Percentiles rank a stretch among this genome's conserved stretches.
These are phyloP conservation scores for Volucella zonaria DNA, from an alignment of 2,888 invertebrate species.

Conservation along the genomic window DNA sequence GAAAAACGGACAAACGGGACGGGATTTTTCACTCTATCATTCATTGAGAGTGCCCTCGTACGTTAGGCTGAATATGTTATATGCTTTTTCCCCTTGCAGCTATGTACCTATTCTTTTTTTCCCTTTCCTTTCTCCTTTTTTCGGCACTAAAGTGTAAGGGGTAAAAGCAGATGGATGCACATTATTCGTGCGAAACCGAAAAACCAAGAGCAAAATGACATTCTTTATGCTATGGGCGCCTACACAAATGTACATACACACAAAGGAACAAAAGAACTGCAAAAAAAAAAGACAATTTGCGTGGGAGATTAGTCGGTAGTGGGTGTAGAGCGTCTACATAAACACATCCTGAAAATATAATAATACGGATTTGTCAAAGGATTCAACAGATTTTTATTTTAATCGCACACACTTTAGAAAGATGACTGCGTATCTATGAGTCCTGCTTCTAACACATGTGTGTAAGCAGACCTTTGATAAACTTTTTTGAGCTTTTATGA, in stretches of 20 bases:
- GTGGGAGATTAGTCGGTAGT: constrained; percentile 62
- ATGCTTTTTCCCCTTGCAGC: constrained; percentile 29
- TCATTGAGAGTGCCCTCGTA: constrained; percentile 52
- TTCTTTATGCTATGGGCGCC: constrained; percentile 23
- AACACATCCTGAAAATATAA: constrained; percentile 9
- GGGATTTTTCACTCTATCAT: constrained; percentile 73
- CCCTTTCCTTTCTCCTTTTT: constrained; percentile 25
- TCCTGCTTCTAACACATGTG: too few species aligned
- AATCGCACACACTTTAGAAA: constrained; percentile 1
- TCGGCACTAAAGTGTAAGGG: constrained; percentile 68
- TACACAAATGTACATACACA: not conserved
- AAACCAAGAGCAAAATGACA: constrained; percentile 13
- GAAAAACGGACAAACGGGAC: constrained; percentile 73
- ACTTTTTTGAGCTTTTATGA: too few species aligned
- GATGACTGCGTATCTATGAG: not conserved
- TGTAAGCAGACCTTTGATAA: too few species aligned
- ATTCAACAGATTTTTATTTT: constrained; percentile 61
- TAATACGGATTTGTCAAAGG: constrained; percentile 53
- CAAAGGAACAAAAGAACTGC: constrained; percentile 8
- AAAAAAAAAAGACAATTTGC: constrained; percentile 66
- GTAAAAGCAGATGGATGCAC: constrained; percentile 40
- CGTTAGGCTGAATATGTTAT: not conserved
- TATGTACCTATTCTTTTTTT: constrained; percentile 32
- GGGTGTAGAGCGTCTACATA: constrained; percentile 5
- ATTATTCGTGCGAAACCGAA: constrained; percentile 16